Evolutionary conservation across 1,140 invertebrate genomes (phyloP).

Genomic region (Drosophila rufa): DNA sequence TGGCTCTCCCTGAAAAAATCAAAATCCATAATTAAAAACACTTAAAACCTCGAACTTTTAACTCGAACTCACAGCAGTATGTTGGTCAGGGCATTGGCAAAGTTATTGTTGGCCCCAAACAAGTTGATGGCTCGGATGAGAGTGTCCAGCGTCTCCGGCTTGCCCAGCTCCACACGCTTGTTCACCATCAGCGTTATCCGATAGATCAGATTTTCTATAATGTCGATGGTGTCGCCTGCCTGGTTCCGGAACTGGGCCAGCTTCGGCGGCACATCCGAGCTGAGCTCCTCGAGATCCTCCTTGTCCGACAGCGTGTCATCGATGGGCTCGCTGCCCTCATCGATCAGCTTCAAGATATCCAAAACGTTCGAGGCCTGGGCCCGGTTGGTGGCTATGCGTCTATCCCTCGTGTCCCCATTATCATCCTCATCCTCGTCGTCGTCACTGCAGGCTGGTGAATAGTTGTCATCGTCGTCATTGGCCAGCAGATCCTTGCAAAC

Average conservation of each 20-base stretch:
- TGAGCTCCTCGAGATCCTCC: conserved; percentile 76
- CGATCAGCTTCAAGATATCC: conserved; percentile 76
- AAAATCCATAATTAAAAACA: neutral
- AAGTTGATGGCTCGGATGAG: conserved; percentile 76
- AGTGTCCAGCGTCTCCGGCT: conserved; percentile 76
- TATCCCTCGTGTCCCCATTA: conserved; percentile 57
- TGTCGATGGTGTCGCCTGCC: conserved; percentile 70
- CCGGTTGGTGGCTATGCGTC: conserved; percentile 50
- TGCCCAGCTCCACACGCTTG: conserved; percentile 73
- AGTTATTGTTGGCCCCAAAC: conserved; percentile 79
- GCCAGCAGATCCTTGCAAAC: conserved; percentile 56
- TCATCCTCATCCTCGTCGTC: conserved; percentile 78
- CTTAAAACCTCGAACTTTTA: neutral
- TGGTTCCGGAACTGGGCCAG: conserved; percentile 54
- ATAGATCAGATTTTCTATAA: conserved; percentile 80
- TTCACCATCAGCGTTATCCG: conserved; percentile 79
- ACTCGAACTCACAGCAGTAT: conserved; percentile 73
- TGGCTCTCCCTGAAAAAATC: conserved; percentile 69
- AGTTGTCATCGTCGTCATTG: conserved; percentile 78
- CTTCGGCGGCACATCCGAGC: conserved; percentile 72
- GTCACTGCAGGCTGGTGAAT: conserved; percentile 84
- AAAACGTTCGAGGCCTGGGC: conserved; percentile 66
- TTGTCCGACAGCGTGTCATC: conserved; percentile 78
- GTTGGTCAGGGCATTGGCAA: conserved; percentile 76
- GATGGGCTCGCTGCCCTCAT: conserved; percentile 71